Evolutionary conservation across 92 coral and sea anemone species (phyloP).

Genomic region (Umimayanthus chanpuru): DNA sequence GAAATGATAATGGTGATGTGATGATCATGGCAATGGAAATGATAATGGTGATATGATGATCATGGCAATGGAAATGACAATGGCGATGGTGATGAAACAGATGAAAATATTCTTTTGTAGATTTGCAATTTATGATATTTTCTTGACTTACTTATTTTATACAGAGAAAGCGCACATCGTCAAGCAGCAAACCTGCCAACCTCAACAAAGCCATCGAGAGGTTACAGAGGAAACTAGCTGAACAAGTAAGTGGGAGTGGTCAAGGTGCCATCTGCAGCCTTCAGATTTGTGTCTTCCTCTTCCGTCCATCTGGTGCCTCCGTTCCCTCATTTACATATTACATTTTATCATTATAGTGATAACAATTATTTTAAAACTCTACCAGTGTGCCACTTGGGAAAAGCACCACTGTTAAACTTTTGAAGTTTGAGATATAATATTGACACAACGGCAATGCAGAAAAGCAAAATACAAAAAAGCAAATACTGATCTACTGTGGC

Average conservation of each 20-base stretch:
- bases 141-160: neutral
- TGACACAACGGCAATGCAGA: too few species aligned
- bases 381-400: too few species aligned
- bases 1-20: too few species aligned
- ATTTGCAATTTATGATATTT: neutral
- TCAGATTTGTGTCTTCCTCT: neutral
- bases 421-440: too few species aligned
- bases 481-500: too few species aligned
- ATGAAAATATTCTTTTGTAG: neutral
- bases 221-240: conserved; percentile 86
- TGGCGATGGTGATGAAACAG: too few species aligned
- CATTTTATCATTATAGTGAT: neutral
- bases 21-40: too few species aligned
- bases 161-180: conserved; percentile 76
- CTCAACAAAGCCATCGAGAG: conserved; percentile 73
- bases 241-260: conserved; percentile 64
- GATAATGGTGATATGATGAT: too few species aligned
- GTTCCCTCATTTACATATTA: neutral
- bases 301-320: neutral
- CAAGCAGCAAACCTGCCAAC: conserved; percentile 40
- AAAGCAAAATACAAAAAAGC: too few species aligned
- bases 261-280: neutral
- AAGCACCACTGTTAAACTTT: too few species aligned
- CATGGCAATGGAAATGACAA: too few species aligned
- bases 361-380: too few species aligned